Percentiles rank a stretch among this genome's conserved stretches.
Evolutionary conservation across 2,888 invertebrate genomes (phyloP).

Genomic region (Monoplex corrugatus): DNA sequence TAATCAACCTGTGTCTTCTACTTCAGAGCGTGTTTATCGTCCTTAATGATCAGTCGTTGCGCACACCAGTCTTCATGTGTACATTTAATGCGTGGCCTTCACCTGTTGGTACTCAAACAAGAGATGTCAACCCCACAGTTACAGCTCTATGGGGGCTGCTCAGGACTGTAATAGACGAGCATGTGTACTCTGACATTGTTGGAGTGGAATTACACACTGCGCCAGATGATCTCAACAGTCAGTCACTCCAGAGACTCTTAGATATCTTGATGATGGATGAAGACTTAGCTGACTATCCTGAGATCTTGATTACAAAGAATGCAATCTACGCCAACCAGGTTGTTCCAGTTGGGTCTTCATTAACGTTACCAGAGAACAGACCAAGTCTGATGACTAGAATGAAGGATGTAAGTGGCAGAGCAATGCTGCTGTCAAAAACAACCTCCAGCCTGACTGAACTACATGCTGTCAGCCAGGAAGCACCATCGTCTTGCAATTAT

Average conservation of each 20-base stretch:
- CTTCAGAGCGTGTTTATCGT: not conserved
- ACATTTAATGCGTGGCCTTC: conserved; percentile 37
- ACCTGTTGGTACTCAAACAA: not conserved
- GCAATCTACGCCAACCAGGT: conserved; percentile 44
- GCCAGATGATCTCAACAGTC: not conserved
- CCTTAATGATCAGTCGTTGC: not conserved
- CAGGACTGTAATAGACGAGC: conserved; percentile 50
- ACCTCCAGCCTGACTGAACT: not conserved
- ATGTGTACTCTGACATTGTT: conserved; percentile 30
- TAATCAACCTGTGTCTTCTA: not conserved
- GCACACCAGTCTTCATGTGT: conserved; percentile 44
- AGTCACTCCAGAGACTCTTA: conserved; percentile 32
- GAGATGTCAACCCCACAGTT: conserved; percentile 38
- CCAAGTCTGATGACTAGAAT: conserved; percentile 30
- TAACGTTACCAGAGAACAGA: conserved; percentile 34
- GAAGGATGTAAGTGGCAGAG: conserved; percentile 33
- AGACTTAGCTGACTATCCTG: conserved; percentile 31
- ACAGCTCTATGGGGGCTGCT: conserved; percentile 56
- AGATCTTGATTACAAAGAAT: conserved; percentile 38
- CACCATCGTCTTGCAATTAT: not conserved
- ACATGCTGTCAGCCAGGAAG: not conserved
- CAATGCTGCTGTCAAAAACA: conserved; percentile 32
- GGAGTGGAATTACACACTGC: conserved; percentile 51
- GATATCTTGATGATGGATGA: not conserved
- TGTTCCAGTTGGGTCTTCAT: conserved; percentile 30